Conservation (phyloP, 2,113 vertebrate species). For the Misgurnus mizolepis region DNA sequence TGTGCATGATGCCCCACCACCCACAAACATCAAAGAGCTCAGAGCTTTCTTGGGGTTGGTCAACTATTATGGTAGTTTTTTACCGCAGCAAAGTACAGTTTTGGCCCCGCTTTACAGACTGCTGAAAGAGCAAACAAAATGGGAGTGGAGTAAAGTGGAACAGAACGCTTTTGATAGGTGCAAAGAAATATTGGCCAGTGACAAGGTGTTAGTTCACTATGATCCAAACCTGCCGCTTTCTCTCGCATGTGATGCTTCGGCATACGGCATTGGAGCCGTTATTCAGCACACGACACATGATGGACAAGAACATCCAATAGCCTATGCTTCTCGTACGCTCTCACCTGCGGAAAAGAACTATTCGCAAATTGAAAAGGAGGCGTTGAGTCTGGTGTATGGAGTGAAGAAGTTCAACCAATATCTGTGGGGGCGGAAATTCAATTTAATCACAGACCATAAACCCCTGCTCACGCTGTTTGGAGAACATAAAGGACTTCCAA, state of each 20-base stretch:
- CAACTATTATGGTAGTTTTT: neutral
- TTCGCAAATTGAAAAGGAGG: too few relatives aligned
- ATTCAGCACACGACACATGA: neutral
- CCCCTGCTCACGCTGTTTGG: neutral
- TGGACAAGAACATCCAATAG: neutral
- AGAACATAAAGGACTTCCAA: too few relatives aligned
- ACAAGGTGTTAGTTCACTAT: neutral
- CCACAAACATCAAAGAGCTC: neutral
- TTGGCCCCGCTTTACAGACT: neutral
- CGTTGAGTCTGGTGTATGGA: neutral
- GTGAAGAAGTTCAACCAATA: constrained; percentile 28
- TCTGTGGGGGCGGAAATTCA: constrained; percentile 24
- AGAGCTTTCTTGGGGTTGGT: neutral
- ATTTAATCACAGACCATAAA: constrained; percentile 18
- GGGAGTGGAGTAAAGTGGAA: neutral
- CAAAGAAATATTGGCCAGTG: neutral
- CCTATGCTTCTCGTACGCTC: neutral
- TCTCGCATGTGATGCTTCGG: neutral
- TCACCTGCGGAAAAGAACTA: too few relatives aligned
- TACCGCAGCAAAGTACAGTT: neutral
- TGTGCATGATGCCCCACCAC: neutral
- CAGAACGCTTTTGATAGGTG: neutral
- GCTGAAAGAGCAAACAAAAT: neutral
- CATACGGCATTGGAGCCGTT: constrained; percentile 2
- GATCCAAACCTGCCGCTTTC: neutral